Evolutionary conservation across 2,888 invertebrate species (phyloP), one percentile per base, ranked within the genome.

Genomic region (Camptogramma bilineatum): DNA sequence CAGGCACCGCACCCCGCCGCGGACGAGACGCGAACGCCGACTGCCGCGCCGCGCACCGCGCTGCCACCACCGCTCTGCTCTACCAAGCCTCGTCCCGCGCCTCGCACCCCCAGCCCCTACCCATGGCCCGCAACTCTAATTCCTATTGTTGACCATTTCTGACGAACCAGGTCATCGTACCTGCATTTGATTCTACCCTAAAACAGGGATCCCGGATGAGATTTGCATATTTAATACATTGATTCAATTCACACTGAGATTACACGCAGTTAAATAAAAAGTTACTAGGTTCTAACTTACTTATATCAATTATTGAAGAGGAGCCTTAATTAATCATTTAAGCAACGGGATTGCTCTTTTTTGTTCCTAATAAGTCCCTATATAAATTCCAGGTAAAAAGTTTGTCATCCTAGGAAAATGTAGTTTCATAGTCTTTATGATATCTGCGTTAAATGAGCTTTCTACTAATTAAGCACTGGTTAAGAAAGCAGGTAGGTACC

Each of bases 111-210:
- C 65, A 47, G 48, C 64, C 67, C 84, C 77, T 10, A n/a, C 61
- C 55, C 44, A 55, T 46, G 50, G 61, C 54, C 57, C 65, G 51
- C 53, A 65, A 57, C 82, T 81, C 84, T 84, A 84, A 84, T 87
- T 88, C 85, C 87, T 89, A 91, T 89, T 91, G 89, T 85, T 90
- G 82, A 80, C 87, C 84, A 87, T 87, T 87, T 88, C 82, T 81
- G 77, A 81, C 85, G 77, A 90, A 87, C 77, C 90, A 88, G 90
- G 90, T 89, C 90, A 90, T 90, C 85, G 87, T 87, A 86, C 88
- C 85, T 88, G 85, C 87, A 87, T 84, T 83, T 79, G 75, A 82
- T 84, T 85, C 84, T 81, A 79, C 81, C 76, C 79, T 72, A 77
- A 75, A 84, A 81, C 77, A 73, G 78, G 78, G 84, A 83, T 80